A percentile compares a stretch with the other conserved stretches of the same genome.
These are phyloP conservation scores for Salarias fasciatus DNA, from an alignment of 2,797 vertebrate genomes.

Conservation along the genomic window DNA sequence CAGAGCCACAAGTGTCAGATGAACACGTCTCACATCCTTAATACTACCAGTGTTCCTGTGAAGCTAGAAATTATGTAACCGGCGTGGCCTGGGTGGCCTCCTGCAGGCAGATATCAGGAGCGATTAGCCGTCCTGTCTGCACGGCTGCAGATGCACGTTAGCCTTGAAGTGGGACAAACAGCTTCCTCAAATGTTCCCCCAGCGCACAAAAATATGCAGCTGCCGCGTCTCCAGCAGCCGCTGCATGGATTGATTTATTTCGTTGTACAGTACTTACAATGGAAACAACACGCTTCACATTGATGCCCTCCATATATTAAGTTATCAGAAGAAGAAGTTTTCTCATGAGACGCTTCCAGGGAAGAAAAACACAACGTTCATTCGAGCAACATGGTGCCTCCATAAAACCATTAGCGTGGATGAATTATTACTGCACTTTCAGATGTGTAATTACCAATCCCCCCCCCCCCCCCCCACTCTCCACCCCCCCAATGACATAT, in stretches of 20 bases:
- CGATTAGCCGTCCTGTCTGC: too few relatives aligned
- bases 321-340: slow-evolving; percentile 16
- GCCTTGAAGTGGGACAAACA: slow-evolving; percentile 51
- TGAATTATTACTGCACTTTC: slow-evolving; percentile 47
- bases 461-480: slow-evolving; percentile 1
- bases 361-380: slow-evolving; percentile 8
- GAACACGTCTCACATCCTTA: slow-evolving; percentile 23
- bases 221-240: slow-evolving; percentile 18
- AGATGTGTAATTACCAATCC: slow-evolving; percentile 35
- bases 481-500: slow-evolving; percentile 49
- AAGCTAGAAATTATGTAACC: slow-evolving; percentile 16
- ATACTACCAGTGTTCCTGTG: slow-evolving; percentile 29
- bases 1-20: slow-evolving; percentile 10
- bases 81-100: slow-evolving; percentile 30
- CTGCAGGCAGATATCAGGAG: slow-evolving; percentile 37
- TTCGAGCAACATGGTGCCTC: slow-evolving; percentile 2
- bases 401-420: slow-evolving; percentile 30
- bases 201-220: too few relatives aligned
- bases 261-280: slow-evolving; percentile 11
- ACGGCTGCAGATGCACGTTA: slow-evolving; percentile 32
- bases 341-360: background rate
- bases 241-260: background rate
- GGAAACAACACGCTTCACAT: slow-evolving; percentile 25
- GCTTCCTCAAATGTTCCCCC: slow-evolving; percentile 16
- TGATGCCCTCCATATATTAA: slow-evolving; percentile 1